Percentiles rank a stretch among this genome's conserved stretches.
Conservation (phyloP, 2,797 vertebrate genomes). For the Harpagifer antarcticus region DNA sequence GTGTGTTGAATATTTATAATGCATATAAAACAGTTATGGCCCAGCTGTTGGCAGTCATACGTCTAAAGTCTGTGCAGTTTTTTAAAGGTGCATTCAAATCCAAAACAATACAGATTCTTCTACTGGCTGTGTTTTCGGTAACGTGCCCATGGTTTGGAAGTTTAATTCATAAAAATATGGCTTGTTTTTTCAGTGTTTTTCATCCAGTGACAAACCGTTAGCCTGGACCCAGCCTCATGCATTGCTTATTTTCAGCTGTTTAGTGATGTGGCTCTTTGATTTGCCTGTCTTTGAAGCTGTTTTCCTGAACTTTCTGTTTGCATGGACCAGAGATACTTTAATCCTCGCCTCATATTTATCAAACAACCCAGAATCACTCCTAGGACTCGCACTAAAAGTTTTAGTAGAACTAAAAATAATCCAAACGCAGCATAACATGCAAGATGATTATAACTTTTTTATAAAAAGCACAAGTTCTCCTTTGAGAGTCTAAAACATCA, state of each 20-base stretch:
- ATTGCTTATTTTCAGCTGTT: constrained; percentile 43
- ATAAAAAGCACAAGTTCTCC: neutral
- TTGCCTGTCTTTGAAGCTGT: constrained; percentile 58
- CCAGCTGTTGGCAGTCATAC: constrained; percentile 69
- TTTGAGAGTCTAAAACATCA: constrained; percentile 15
- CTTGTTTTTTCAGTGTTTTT: constrained; percentile 36
- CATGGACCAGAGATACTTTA: constrained; percentile 57
- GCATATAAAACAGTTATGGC: constrained; percentile 75
- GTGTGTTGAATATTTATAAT: constrained; percentile 78
- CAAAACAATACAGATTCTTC: constrained; percentile 24
- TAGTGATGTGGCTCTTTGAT: constrained; percentile 52
- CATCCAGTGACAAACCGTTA: constrained; percentile 21
- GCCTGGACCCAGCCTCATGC: constrained; percentile 23
- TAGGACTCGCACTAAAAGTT: constrained; percentile 36
- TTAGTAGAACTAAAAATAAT: constrained; percentile 50
- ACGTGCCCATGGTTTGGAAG: neutral
- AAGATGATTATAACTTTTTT: neutral
- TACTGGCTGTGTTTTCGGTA: neutral
- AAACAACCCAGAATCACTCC: constrained; percentile 45
- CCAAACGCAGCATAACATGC: constrained; percentile 18
- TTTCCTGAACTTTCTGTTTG: constrained; percentile 46
- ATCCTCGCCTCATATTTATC: constrained; percentile 55
- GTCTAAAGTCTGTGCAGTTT: constrained; percentile 46
- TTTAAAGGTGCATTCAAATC: constrained; percentile 29
- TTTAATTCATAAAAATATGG: constrained; percentile 2